Evolutionary conservation across 64 coral and sea anemone genomes (phyloP), one percentile per base, ranked within the genome.

Genomic region (Pocillopora damicornis): DNA sequence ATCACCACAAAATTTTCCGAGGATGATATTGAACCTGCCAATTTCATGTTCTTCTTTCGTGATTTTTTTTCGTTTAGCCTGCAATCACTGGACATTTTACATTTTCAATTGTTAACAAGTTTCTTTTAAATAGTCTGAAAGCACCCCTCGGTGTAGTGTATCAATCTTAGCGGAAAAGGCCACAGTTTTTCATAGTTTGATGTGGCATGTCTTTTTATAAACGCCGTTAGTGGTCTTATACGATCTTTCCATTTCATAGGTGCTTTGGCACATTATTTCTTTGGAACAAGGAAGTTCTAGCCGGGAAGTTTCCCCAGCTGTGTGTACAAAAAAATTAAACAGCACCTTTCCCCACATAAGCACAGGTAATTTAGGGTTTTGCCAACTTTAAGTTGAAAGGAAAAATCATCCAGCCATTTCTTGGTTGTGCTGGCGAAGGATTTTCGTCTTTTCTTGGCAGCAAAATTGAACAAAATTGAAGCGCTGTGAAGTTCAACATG

Each of bases 311-410:
- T 11, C 34, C 17, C 15, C 80, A 56, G 3, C 45, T 37, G 37
- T 6, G 37, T 42, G 11, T n/a, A n/a, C 42, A 30, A 56, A 85
- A 25, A 66, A 22, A 36, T 72, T 23, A 72, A 58, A 57, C 81
- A 85, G 35, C 7, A 15, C 9, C 34, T 20, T 56, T 17, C 16
- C 80, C 37, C 80, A 67, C 36, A 17, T 71, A 16, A 83, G 20
- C 6, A 37, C 62, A 16, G 62, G 80, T 83, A 83, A 67, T 83
- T 83, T 38, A 82, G 10, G 34, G 61, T 67, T 67, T 67, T 82
- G 61, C 15, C 15, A 35, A 83, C 16, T 61, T 83, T 11, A 61
- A 51, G 42, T 51, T 7, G 42, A 51, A 2, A 7, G 42, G 42
- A 51, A 30, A 51, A 51, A 51, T 51, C 1, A 2, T 51, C 3